These are phyloP conservation scores for Delia radicum DNA, from an alignment of 1,140 invertebrate genomes.

Conservation along the genomic window DNA sequence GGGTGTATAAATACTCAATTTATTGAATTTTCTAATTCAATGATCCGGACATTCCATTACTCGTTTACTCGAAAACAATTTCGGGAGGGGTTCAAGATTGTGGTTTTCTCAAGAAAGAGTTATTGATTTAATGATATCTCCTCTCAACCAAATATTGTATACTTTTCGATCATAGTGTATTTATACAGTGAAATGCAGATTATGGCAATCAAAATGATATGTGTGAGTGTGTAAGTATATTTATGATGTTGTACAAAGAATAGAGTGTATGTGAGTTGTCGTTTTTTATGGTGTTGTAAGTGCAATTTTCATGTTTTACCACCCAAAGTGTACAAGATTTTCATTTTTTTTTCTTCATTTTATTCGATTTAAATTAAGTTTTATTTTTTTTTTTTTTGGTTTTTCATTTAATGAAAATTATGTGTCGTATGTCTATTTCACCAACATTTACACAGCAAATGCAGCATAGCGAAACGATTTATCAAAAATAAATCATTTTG, in stretches of 20 bases:
- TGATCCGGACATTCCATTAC: no score
- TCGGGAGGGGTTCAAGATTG: no score
- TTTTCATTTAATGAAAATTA: slow-evolving; percentile 19
- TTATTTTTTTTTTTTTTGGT: not conserved
- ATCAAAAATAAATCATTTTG: slow-evolving; percentile 56
- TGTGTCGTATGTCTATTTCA: slow-evolving; percentile 17
- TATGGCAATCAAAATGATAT: slow-evolving; percentile 21
- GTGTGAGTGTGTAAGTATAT: slow-evolving; percentile 17
- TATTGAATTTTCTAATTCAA: no score
- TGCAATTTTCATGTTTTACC: slow-evolving; percentile 48
- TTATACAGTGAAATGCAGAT: slow-evolving; percentile 1
- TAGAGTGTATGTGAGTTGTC: not conserved
- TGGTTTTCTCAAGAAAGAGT: no score
- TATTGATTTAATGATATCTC: no score
- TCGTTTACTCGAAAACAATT: no score
- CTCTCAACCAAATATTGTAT: no score
- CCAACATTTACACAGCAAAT: slow-evolving; percentile 21
- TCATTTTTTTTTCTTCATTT: slow-evolving; percentile 42
- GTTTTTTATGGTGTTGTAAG: slow-evolving; percentile 23
- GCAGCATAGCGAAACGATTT: slow-evolving; percentile 41
- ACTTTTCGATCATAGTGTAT: no score
- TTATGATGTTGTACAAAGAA: slow-evolving; percentile 10
- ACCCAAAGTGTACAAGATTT: slow-evolving; percentile 51
- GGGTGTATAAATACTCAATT: no score
- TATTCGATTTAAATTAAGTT: not conserved